Conservation (phyloP, 2,888 invertebrate species). For the Heteromurus nitidus region DNA sequence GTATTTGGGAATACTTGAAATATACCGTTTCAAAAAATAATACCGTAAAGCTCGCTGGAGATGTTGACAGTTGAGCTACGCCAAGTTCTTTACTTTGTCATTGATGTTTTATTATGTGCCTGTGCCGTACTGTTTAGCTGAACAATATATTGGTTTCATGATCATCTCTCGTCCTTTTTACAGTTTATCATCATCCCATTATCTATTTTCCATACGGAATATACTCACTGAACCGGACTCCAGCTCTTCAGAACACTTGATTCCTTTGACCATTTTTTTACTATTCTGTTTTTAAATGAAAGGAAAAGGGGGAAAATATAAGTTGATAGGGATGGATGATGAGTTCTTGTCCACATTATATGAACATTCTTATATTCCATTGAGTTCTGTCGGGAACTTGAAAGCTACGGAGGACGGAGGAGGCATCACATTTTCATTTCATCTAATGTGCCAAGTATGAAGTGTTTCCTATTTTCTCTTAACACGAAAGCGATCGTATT, state of each 20-base stretch:
- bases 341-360: not conserved
- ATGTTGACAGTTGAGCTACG: too few species aligned
- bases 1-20: too few species aligned
- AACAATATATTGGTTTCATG: too few species aligned
- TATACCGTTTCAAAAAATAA: too few species aligned
- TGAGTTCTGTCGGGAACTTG: slow-evolving; percentile 33
- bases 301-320: slow-evolving; percentile 15
- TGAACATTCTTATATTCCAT: slow-evolving; percentile 10
- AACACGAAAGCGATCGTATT: slow-evolving; percentile 39
- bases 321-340: slow-evolving; percentile 28
- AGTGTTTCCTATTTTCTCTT: slow-evolving; percentile 32
- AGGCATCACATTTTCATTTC: slow-evolving; percentile 32
- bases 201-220: slow-evolving; percentile 47
- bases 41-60: too few species aligned
- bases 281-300: slow-evolving; percentile 13
- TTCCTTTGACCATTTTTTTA: slow-evolving; percentile 21
- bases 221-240: slow-evolving; percentile 37
- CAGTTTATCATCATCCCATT: slow-evolving; percentile 46
- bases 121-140: too few species aligned
- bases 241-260: slow-evolving; percentile 12
- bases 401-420: slow-evolving; percentile 27
- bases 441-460: slow-evolving; percentile 41
- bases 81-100: too few species aligned
- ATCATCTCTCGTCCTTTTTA: slow-evolving; percentile 18
- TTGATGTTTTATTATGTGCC: too few species aligned